Evolutionary conservation across 1,140 invertebrate species (phyloP), one percentile per base, ranked within the genome.

Genomic region (Atta texana): DNA sequence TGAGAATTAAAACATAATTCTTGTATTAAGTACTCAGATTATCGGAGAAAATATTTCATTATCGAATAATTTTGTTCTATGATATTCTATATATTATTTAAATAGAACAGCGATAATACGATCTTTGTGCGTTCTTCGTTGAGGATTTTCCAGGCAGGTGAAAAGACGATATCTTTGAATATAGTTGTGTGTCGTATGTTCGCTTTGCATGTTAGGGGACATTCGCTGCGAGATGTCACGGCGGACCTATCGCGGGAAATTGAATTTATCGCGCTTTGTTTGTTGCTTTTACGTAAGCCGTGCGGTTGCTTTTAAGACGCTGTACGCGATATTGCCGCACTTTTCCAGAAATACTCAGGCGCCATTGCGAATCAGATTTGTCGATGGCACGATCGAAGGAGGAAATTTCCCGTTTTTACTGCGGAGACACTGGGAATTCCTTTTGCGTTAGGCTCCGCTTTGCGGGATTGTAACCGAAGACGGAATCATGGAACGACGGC

Each of bases 181-280:
- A 51, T 84, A n/a, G 7, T 18, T 21, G 49, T 31, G 14, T n/a
- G 18, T 6, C 39, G 24, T 64, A 66, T 14, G 44, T 74, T 57
- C 28, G 68, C 24, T 74, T 64, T 74, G 55, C 80, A 59, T 74
- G 18, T 82, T 4, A 39, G 57, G 0, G 44, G 34, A 82, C 6
- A 16, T 24, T 55, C 31, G 57, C 74, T 18, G 7, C 55, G 55
- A 6, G 31, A 63, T 4, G 16, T 66, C 63, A 49, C 63, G 49
- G 28, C 77, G 63, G 69, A 84, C 57, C 55, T 84, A 75, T 84
- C 57, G 69, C 69, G 69, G 69, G 28, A 75, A 75, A 84, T 84
- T 55, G 31, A 84, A 61, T 84, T 84, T 84, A 75, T 75, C 39
- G 69, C 69, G 80, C 55, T 84, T 75, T 63, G 69, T 74, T 84